A percentile compares a stretch with the other conserved stretches of the same genome.
These are phyloP conservation scores for Cheirogaleus major DNA, from an alignment of 2,797 vertebrate species.

Conservation along the genomic window DNA sequence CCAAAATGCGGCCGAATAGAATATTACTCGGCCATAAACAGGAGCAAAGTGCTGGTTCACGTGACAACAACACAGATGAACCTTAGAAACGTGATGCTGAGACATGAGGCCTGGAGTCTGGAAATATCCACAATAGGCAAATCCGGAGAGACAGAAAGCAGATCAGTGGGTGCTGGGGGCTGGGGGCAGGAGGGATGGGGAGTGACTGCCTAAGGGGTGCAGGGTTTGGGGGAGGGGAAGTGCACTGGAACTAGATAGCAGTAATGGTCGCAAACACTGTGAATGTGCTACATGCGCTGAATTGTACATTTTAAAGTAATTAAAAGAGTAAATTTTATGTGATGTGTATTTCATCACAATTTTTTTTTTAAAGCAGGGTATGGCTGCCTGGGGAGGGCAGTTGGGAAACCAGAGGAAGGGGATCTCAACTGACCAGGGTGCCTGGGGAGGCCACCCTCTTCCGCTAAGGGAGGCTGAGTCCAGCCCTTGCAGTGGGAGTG, in stretches of 20 bases:
- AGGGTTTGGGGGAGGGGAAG: background rate
- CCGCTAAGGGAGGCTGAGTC: background rate
- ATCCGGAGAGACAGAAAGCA: background rate
- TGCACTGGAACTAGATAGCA: background rate
- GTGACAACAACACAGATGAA: background rate
- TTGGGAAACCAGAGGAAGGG: background rate
- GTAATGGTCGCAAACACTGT: accelerated
- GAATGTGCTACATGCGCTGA: background rate
- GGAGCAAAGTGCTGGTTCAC: background rate
- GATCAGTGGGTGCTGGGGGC: background rate
- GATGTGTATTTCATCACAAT: background rate
- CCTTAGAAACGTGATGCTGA: background rate
- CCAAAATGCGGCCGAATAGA: accelerated
- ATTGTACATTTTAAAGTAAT: background rate
- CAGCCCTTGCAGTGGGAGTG: background rate
- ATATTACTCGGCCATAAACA: background rate
- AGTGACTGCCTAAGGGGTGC: too few relatives aligned
- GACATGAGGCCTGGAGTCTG: background rate
- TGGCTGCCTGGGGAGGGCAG: background rate
- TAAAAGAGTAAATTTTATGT: background rate
- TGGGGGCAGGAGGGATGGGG: background rate
- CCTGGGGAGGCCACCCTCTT: background rate
- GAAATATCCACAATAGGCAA: background rate
- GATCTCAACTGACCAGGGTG: too few relatives aligned
- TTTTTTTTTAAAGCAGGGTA: background rate